A percentile compares a stretch with the other conserved stretches of the same genome.
These are phyloP conservation scores for Eutolmus rufibarbis DNA, from an alignment of 2,888 invertebrate species.

Conservation along the genomic window DNA sequence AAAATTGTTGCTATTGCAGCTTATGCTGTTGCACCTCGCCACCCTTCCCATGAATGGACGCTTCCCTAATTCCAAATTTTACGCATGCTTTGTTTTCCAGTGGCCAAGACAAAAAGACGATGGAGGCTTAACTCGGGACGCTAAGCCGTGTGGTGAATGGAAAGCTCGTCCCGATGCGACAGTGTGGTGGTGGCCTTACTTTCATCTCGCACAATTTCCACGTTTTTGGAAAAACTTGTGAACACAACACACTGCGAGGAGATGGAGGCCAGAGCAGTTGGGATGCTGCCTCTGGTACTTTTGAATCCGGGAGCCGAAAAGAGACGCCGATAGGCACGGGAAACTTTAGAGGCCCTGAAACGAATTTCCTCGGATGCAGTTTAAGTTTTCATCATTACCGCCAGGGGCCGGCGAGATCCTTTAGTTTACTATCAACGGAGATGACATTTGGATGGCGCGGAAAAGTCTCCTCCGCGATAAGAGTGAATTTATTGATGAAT, in stretches of 20 bases:
- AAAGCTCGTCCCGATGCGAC: not conserved
- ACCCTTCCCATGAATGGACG: slow-evolving; percentile 11
- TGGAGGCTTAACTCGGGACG: too few species aligned
- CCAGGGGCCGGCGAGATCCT: slow-evolving; percentile 48
- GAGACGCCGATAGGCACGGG: not conserved
- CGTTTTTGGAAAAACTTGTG: slow-evolving; percentile 16
- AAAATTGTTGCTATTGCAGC: slow-evolving; percentile 30
- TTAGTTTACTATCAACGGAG: slow-evolving; percentile 56
- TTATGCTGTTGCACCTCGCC: slow-evolving; percentile 36
- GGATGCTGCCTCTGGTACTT: not conserved
- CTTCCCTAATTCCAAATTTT: slow-evolving; percentile 34
- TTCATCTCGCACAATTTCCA: slow-evolving; percentile 31
- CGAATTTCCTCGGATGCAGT: slow-evolving; percentile 42
- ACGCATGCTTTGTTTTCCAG: slow-evolving; percentile 44
- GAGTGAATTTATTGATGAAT: slow-evolving; percentile 43
- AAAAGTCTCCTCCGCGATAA: slow-evolving; percentile 48
- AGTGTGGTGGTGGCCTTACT: not conserved
- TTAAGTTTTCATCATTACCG: slow-evolving; percentile 44
- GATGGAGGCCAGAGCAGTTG: slow-evolving; percentile 4
- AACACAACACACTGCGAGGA: slow-evolving; percentile 2
- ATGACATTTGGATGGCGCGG: slow-evolving; percentile 54
- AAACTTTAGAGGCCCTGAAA: not conserved
- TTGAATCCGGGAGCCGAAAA: not conserved
- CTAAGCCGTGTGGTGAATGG: slow-evolving; percentile 7
- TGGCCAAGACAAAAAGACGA: slow-evolving; percentile 38